These are phyloP conservation scores for Salminus brasiliensis DNA, from an alignment of 2,113 vertebrate species.

Conservation along the genomic window DNA sequence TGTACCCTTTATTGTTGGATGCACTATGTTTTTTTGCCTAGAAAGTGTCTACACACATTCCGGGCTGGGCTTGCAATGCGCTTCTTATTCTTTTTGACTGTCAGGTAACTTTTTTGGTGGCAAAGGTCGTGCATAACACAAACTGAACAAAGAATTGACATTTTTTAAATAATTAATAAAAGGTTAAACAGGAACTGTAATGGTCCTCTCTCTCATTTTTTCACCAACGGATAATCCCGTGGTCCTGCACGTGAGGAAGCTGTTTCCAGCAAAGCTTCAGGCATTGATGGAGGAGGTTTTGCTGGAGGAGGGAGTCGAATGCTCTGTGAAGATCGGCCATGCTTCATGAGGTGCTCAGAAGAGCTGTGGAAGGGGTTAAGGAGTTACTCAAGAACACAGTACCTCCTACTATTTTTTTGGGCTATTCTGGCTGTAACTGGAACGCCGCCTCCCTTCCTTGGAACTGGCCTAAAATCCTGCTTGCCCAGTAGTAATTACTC, in stretches of 20 bases:
- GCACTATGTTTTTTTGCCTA: too few species aligned
- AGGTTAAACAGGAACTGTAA: too few species aligned
- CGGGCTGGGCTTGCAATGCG: too few species aligned
- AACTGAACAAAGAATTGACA: too few species aligned
- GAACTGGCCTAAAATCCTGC: not conserved
- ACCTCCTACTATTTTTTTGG: constrained; percentile 4
- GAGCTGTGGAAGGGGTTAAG: not conserved
- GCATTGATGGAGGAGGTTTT: not conserved
- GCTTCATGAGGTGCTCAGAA: too few species aligned
- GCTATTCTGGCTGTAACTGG: constrained; percentile 6
- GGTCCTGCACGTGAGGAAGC: not conserved
- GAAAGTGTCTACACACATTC: too few species aligned
- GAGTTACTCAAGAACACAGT: constrained; percentile 13
- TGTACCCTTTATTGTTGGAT: too few species aligned
- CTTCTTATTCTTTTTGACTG: too few species aligned
- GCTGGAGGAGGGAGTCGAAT: not conserved
- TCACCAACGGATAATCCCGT: not conserved
- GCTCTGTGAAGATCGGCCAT: not conserved
- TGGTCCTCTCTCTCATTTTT: too few species aligned
- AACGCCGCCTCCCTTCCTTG: not conserved
- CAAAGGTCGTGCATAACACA: too few species aligned
- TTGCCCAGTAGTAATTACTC: not conserved
- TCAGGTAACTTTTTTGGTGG: too few species aligned
- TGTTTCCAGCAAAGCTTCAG: not conserved
- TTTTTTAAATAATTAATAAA: too few species aligned